A percentile compares a stretch with the other conserved stretches of the same genome.
phyloP scores from a whole-genome alignment of 2,888 invertebrate genomes.

The Melanophora roralis region DNA sequence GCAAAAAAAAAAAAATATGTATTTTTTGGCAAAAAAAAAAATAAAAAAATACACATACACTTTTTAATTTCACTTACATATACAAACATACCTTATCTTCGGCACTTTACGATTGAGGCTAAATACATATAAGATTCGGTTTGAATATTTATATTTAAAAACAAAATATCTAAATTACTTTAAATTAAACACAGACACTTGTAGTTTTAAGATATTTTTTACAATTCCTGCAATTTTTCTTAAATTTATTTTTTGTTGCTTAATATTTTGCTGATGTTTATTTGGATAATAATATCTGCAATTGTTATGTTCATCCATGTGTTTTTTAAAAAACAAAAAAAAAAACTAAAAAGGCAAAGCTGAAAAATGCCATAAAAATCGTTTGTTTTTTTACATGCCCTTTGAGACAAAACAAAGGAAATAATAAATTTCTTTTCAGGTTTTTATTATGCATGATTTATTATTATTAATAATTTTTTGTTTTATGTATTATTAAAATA shows the following conservation, averaged over 20 bases:
- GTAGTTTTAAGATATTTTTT: conserved; percentile 45
- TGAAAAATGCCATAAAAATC: conserved; percentile 3
- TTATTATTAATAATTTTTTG: conserved; percentile 50
- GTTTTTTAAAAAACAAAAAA: conserved; percentile 10
- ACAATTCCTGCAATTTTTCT: conserved; percentile 63
- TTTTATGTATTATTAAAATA: conserved; percentile 68
- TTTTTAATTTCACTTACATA: too few species aligned
- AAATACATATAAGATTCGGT: too few species aligned
- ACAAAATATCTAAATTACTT: too few species aligned
- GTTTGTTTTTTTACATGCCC: not conserved
- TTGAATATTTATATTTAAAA: too few species aligned
- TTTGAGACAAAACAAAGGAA: conserved; percentile 2
- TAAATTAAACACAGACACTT: conserved; percentile 41
- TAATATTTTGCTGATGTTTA: conserved; percentile 43
- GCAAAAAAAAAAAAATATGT: too few species aligned
- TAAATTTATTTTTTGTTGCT: conserved; percentile 37
- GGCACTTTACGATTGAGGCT: too few species aligned
- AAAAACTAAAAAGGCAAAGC: not conserved
- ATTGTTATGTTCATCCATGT: conserved; percentile 16
- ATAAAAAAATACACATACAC: too few species aligned
- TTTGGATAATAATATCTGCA: conserved; percentile 25
- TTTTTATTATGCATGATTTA: conserved; percentile 51
- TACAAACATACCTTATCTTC: too few species aligned
- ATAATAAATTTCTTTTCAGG: conserved; percentile 54
- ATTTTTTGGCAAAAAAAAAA: too few species aligned